phyloP scores from a whole-genome alignment of 2,888 invertebrate genomes.

The Acanthosoma haemorrhoidale region DNA sequence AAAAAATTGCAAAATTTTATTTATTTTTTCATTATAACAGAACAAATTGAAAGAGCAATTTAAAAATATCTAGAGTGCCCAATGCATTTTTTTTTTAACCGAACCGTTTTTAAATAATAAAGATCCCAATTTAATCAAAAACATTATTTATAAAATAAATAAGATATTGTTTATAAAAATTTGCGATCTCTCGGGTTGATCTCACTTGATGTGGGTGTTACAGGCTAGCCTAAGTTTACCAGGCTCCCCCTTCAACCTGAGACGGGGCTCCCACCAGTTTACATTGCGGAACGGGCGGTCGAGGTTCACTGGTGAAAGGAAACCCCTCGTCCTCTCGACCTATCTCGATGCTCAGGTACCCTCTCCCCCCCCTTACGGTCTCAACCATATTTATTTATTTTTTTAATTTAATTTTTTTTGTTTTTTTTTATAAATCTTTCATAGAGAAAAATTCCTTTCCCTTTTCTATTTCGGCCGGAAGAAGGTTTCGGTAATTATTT shows the following conservation, averaged over 20 bases:
- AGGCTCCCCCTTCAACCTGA: conserved; percentile 91
- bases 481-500: not conserved
- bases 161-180: not conserved
- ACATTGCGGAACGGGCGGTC: conserved; percentile 72
- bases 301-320: conserved; percentile 75
- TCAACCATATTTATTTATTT: conserved; percentile 2
- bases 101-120: not conserved
- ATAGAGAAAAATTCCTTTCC: conserved; percentile 18
- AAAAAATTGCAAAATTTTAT: not conserved
- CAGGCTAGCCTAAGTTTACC: conserved; percentile 96
- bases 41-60: not conserved
- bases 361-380: conserved; percentile 7
- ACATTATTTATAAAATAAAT: not conserved
- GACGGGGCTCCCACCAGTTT: conserved; percentile 89
- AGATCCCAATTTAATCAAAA: not conserved
- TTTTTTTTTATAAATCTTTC: not conserved
- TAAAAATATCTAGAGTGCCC: no score
- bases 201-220: conserved; percentile 40
- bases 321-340: conserved; percentile 88
- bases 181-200: conserved; percentile 21
- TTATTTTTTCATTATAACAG: not conserved
- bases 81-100: not conserved
- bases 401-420: conserved; percentile 9
- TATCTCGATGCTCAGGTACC: conserved; percentile 77
- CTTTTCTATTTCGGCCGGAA: not conserved